Conservation (phyloP, 1,140 invertebrate species). For the Calycopis cecrops region DNA sequence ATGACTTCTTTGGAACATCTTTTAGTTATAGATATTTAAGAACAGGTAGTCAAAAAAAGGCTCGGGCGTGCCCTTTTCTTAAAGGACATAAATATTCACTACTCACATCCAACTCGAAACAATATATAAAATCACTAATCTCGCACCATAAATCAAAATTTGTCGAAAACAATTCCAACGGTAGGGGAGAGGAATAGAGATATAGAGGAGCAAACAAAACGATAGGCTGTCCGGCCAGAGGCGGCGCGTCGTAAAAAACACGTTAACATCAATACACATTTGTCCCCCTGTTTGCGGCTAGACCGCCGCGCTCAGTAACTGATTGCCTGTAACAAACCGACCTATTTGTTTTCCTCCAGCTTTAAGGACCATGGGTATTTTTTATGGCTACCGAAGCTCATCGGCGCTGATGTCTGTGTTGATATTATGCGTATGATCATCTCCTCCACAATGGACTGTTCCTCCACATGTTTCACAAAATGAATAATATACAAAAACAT, state of each 20-base stretch:
- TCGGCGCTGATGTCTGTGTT: too few species aligned
- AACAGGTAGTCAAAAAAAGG: too few species aligned
- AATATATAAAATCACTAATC: not conserved
- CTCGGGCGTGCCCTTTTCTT: too few species aligned
- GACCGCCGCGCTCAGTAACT: slow-evolving; percentile 60
- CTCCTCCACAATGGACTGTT: too few species aligned
- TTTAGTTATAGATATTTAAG: too few species aligned
- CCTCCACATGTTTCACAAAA: too few species aligned
- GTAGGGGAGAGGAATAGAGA: slow-evolving; percentile 54
- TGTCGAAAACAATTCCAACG: slow-evolving; percentile 32
- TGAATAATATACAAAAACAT: too few species aligned
- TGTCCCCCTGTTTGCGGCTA: slow-evolving; percentile 60
- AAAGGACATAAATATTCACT: slow-evolving; percentile 11
- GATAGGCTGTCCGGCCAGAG: slow-evolving; percentile 51
- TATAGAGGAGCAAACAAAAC: slow-evolving; percentile 66
- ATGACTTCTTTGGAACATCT: too few species aligned
- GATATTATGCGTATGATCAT: too few species aligned
- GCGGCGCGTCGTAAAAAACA: slow-evolving; percentile 62
- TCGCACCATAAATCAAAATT: too few species aligned
- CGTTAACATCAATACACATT: slow-evolving; percentile 73
- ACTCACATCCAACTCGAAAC: not conserved
- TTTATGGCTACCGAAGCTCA: slow-evolving; percentile 6
- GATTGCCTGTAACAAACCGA: slow-evolving; percentile 54
- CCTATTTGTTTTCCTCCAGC: slow-evolving; percentile 38
- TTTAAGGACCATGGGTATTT: slow-evolving; percentile 24